Conservation (phyloP, 2,888 invertebrate genomes). For the Drosophila austrosaltans region DNA sequence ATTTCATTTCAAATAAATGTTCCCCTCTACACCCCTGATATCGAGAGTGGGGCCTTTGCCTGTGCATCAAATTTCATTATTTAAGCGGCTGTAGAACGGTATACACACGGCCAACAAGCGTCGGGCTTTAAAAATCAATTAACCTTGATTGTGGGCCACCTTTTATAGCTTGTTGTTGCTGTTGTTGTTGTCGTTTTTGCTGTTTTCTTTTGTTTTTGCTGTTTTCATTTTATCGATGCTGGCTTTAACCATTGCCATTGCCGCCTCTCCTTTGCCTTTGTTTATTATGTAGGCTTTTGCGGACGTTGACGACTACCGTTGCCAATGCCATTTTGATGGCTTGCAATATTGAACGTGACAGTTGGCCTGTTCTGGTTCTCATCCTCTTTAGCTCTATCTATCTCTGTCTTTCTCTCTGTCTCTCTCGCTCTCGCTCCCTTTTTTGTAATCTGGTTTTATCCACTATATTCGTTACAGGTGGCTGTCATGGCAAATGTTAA, state of each 20-base stretch:
- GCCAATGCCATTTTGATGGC: slow-evolving; percentile 56
- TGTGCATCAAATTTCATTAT: slow-evolving; percentile 61
- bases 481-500: slow-evolving; percentile 66
- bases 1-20: background rate
- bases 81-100: slow-evolving; percentile 48
- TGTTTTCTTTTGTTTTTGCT: slow-evolving; percentile 19
- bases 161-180: slow-evolving; percentile 17
- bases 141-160: slow-evolving; percentile 78
- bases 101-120: slow-evolving; percentile 19
- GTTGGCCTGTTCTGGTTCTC: slow-evolving; percentile 40
- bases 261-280: slow-evolving; percentile 51
- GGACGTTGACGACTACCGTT: slow-evolving; percentile 25
- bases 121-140: slow-evolving; percentile 79
- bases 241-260: slow-evolving; percentile 40
- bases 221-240: slow-evolving; percentile 28
- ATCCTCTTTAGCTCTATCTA: background rate
- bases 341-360: slow-evolving; percentile 74
- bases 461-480: slow-evolving; percentile 48
- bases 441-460: slow-evolving; percentile 14
- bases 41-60: background rate
- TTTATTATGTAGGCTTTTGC: slow-evolving; percentile 60
- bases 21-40: background rate
- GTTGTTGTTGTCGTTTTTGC: slow-evolving; percentile 8
- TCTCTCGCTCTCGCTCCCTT: background rate
- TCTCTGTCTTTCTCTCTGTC: background rate